Percentiles rank a stretch among this genome's conserved stretches.
Evolutionary conservation across 2,113 vertebrate species (phyloP).

Genomic region (Hymenochirus boettgeri): DNA sequence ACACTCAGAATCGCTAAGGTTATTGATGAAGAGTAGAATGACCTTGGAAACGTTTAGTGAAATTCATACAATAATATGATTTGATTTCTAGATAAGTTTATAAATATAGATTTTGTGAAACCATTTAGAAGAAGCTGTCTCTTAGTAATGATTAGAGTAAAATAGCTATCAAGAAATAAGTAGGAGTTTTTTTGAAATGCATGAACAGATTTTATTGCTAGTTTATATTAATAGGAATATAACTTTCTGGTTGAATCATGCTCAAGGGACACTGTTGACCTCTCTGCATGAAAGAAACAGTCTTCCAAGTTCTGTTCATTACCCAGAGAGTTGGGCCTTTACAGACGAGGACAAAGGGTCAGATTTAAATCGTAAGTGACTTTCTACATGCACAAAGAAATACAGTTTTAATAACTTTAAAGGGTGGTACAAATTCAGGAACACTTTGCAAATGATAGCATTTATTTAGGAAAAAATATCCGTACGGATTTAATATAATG

Average conservation of each 20-base stretch:
- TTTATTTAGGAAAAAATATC: no score
- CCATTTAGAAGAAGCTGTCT: slow-evolving; percentile 36
- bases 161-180: slow-evolving; percentile 38
- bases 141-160: slow-evolving; percentile 37
- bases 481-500: no score
- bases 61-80: slow-evolving; percentile 39
- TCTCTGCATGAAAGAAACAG: slow-evolving; percentile 39
- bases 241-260: slow-evolving; percentile 39
- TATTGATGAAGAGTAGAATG: slow-evolving; percentile 29
- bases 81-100: slow-evolving; percentile 43
- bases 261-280: slow-evolving; percentile 32
- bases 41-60: slow-evolving; percentile 36
- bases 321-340: slow-evolving; percentile 11
- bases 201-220: slow-evolving; percentile 41
- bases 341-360: slow-evolving; percentile 18
- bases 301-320: slow-evolving; percentile 30
- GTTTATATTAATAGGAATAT: slow-evolving; percentile 42
- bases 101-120: slow-evolving; percentile 37
- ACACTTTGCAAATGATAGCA: no score
- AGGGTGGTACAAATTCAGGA: no score
- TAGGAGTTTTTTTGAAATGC: slow-evolving; percentile 37
- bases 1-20: no score
- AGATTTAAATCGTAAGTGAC: slow-evolving; percentile 31
- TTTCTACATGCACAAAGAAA: slow-evolving; percentile 26
- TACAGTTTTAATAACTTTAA: no score